These are phyloP conservation scores for Hemiprocne comata DNA, from an alignment of 2,113 vertebrate genomes.

Conservation along the genomic window DNA sequence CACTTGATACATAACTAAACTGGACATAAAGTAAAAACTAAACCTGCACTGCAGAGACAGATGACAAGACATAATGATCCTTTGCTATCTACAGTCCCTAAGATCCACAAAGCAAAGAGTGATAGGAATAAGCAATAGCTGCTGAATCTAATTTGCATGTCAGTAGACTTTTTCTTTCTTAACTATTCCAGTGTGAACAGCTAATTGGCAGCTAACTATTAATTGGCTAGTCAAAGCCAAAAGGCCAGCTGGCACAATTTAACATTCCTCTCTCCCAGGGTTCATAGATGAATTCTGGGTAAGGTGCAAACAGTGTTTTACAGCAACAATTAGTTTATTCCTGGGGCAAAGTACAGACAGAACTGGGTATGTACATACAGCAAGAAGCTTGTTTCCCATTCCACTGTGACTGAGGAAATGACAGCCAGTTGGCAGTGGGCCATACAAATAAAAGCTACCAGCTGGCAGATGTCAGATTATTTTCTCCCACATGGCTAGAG, in stretches of 20 bases:
- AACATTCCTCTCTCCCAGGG: not conserved
- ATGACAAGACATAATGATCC: not conserved
- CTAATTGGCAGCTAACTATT: slow-evolving; percentile 43
- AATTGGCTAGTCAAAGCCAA: slow-evolving; percentile 42
- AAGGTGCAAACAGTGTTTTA: slow-evolving; percentile 28
- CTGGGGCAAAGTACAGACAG: slow-evolving; percentile 49
- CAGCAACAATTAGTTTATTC: slow-evolving; percentile 53
- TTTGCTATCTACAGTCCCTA: not conserved
- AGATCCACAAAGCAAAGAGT: not conserved
- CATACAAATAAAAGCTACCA: slow-evolving; percentile 26
- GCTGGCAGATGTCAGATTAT: not conserved
- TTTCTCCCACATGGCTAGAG: not conserved
- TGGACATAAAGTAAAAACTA: not conserved
- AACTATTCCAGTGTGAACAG: not conserved
- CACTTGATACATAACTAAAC: not conserved
- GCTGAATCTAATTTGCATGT: not conserved
- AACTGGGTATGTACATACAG: slow-evolving; percentile 3
- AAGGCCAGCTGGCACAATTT: slow-evolving; percentile 32
- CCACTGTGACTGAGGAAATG: slow-evolving; percentile 33
- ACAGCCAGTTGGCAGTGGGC: not conserved
- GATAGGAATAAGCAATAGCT: not conserved
- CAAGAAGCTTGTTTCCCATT: slow-evolving; percentile 47
- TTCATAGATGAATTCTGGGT: slow-evolving; percentile 29
- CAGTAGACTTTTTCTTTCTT: not conserved
- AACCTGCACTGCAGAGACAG: not conserved